These are phyloP conservation scores for Montipora cactus DNA, from an alignment of 64 coral and sea anemone species.

Conservation along the genomic window DNA sequence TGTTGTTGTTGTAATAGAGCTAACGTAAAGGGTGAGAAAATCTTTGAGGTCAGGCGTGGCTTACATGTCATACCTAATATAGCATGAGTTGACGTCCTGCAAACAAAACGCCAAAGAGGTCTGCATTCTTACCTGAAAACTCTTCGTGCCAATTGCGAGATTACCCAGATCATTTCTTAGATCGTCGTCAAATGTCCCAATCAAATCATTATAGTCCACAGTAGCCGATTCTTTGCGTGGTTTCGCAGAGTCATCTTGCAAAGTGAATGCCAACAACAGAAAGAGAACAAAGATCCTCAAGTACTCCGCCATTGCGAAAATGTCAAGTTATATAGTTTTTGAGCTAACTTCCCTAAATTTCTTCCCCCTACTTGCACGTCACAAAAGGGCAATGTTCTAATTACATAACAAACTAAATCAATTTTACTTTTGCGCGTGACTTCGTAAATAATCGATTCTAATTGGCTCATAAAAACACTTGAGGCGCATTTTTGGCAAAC, in stretches of 20 bases:
- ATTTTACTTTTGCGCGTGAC: not conserved
- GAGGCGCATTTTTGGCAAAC: not conserved
- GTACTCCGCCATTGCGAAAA: not conserved
- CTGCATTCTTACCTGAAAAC: not conserved
- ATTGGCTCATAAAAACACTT: not conserved
- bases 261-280: not conserved
- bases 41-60: no score
- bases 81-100: no score
- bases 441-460: not conserved
- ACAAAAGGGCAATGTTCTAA: not conserved
- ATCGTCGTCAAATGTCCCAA: not conserved
- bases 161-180: not conserved
- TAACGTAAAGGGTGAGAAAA: no score
- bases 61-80: no score
- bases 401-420: not conserved
- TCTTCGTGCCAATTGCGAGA: not conserved
- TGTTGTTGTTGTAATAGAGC: no score
- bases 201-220: not conserved
- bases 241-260: not conserved
- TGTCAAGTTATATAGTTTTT: not conserved
- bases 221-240: no score
- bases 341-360: not conserved
- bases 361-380: not conserved
- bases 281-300: not conserved
- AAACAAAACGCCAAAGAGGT: no score